These are phyloP conservation scores for Cyclina sinensis DNA, from an alignment of 1,140 invertebrate species.

Conservation along the genomic window DNA sequence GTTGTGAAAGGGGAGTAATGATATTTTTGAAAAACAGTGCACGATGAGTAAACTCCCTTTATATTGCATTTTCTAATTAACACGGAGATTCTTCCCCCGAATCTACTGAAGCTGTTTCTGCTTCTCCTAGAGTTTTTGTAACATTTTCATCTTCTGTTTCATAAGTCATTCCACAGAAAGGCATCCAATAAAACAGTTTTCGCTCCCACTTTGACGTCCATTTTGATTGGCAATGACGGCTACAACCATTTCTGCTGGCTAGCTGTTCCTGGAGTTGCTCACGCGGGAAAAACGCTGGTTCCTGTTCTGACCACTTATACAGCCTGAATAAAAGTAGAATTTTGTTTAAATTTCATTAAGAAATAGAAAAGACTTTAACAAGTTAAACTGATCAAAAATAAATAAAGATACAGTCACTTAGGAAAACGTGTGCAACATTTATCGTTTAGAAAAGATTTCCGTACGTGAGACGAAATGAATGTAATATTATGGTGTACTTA, in stretches of 20 bases:
- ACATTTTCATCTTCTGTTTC: neutral
- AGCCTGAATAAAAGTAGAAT: conserved; percentile 24
- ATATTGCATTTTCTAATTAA: neutral
- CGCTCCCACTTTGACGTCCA: conserved; percentile 53
- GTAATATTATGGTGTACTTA: no score
- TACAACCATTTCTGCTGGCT: conserved; percentile 2
- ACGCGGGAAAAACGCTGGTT: conserved; percentile 68
- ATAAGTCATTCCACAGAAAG: conserved; percentile 11
- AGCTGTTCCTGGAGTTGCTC: conserved; percentile 65
- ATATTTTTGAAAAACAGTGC: no score
- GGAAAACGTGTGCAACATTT: no score
- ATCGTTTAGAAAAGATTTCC: no score
- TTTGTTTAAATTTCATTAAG: no score
- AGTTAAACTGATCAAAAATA: no score
- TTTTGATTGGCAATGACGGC: conserved; percentile 3
- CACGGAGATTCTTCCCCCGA: neutral
- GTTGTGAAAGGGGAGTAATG: no score
- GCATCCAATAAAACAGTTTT: conserved; percentile 70
- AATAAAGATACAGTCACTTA: no score
- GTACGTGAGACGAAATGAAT: no score
- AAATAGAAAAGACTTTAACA: no score
- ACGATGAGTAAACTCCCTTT: no score
- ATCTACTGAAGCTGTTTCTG: neutral
- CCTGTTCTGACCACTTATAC: conserved; percentile 37
- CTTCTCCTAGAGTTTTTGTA: neutral